These are phyloP conservation scores for Cinclus cinclus DNA, from an alignment of 2,113 vertebrate species.

Conservation along the genomic window DNA sequence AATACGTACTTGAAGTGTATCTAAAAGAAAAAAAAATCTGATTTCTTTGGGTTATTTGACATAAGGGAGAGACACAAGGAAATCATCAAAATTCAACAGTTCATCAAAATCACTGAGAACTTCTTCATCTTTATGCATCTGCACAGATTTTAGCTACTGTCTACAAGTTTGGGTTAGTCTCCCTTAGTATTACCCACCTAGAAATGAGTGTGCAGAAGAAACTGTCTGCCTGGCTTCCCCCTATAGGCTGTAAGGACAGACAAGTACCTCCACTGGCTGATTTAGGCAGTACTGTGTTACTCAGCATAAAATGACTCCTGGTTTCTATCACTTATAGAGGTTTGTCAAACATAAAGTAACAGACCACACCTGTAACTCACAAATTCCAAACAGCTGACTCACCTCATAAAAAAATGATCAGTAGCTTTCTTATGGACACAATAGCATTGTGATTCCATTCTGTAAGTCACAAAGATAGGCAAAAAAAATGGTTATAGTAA, in stretches of 20 bases:
- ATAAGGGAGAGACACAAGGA: neutral
- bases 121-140: neutral
- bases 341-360: neutral
- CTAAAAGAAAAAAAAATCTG: neutral
- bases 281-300: neutral
- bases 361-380: neutral
- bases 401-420: neutral
- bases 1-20: neutral
- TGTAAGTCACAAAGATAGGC: neutral
- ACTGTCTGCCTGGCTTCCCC: neutral
- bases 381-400: neutral
- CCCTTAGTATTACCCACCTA: neutral
- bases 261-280: neutral
- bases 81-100: neutral
- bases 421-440: neutral
- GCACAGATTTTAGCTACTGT: neutral
- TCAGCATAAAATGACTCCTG: neutral
- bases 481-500: neutral
- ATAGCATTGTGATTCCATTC: neutral
- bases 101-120: neutral
- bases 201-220: neutral
- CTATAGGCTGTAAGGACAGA: neutral
- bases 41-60: neutral
- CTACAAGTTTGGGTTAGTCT: neutral
- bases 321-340: neutral